A percentile compares a stretch with the other conserved stretches of the same genome.
Evolutionary conservation across 2,797 vertebrate genomes (phyloP).

Genomic region (Avahi laniger): DNA sequence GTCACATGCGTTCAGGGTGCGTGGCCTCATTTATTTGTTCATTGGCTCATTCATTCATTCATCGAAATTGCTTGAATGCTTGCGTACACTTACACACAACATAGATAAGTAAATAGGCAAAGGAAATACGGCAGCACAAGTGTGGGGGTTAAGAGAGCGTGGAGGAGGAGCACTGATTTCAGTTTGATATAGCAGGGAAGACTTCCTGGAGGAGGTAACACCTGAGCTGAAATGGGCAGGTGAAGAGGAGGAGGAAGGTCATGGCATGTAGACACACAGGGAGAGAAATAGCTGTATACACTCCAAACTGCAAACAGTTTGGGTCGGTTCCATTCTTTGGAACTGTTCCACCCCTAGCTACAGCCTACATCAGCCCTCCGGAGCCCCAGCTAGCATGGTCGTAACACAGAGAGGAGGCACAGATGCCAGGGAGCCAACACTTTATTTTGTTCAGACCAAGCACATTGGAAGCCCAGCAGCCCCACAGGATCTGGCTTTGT

Average conservation of each 20-base stretch:
- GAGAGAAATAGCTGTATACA: rapidly evolving
- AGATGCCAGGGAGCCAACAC: constrained; percentile 63
- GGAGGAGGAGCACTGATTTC: neutral
- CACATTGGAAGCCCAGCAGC: neutral
- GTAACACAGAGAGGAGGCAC: neutral
- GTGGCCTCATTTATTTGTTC: neutral
- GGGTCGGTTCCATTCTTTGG: neutral
- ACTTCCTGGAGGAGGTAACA: neutral
- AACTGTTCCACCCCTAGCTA: neutral
- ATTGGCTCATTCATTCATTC: neutral
- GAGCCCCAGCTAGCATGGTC: neutral
- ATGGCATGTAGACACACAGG: rapidly evolving
- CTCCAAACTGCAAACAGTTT: rapidly evolving
- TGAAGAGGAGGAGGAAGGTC: neutral
- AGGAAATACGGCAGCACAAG: neutral
- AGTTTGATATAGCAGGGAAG: neutral
- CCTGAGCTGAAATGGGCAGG: neutral
- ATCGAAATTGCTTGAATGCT: neutral
- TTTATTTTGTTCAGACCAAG: constrained; percentile 85
- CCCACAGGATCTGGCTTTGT: rapidly evolving
- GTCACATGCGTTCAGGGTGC: neutral
- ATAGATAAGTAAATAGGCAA: neutral
- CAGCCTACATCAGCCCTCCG: too few species aligned
- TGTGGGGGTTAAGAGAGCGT: neutral
- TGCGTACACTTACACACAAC: neutral